phyloP scores from a whole-genome alignment of 2,888 invertebrate genomes.

The Lasius platythorax region DNA sequence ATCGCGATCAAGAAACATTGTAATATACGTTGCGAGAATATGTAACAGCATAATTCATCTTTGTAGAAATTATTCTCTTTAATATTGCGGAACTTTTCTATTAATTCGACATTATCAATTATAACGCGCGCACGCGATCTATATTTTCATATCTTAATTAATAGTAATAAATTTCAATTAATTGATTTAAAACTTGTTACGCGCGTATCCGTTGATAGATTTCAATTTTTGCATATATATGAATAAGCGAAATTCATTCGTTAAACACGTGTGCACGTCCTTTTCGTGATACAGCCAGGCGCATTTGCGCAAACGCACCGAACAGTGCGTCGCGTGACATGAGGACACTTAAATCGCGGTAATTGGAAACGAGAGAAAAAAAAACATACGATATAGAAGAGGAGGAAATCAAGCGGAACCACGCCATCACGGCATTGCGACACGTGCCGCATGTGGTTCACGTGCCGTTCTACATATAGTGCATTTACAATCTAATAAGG shows the following conservation, averaged over 20 bases:
- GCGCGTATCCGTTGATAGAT: not conserved
- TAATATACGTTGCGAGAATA: conserved; percentile 24
- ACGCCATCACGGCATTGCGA: conserved; percentile 64
- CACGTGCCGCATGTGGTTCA: conserved; percentile 66
- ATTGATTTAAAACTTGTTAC: not conserved
- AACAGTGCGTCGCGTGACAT: conserved; percentile 67
- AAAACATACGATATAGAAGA: conserved; percentile 50
- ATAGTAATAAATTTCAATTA: not conserved
- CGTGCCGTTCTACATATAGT: conserved; percentile 43
- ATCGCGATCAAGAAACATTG: conserved; percentile 57
- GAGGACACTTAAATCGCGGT: conserved; percentile 68
- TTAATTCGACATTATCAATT: conserved; percentile 9
- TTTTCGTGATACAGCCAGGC: conserved; percentile 50
- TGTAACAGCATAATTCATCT: conserved; percentile 1
- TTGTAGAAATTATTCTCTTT: not conserved
- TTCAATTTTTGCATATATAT: conserved; percentile 34
- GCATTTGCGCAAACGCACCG: conserved; percentile 50
- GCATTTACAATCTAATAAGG: conserved; percentile 44
- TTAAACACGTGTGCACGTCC: conserved; percentile 23
- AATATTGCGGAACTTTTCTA: not conserved
- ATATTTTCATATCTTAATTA: not conserved
- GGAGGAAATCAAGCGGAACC: conserved; percentile 67
- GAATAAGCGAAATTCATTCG: conserved; percentile 55
- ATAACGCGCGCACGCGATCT: not conserved
- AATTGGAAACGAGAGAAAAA: conserved; percentile 63